phyloP scores from a whole-genome alignment of 2,888 invertebrate species.

The Hylaea fasciaria region DNA sequence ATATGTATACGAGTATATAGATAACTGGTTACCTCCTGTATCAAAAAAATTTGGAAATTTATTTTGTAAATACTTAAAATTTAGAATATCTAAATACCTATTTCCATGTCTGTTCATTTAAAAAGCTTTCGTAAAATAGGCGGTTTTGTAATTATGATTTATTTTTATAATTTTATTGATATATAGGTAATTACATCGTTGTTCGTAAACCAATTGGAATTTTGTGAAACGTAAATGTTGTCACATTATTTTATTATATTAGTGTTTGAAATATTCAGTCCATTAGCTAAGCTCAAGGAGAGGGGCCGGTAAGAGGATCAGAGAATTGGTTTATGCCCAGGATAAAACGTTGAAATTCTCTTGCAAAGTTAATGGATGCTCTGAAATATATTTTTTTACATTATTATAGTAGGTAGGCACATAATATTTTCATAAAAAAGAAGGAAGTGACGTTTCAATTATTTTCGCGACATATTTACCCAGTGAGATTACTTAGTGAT shows the following conservation, averaged over 20 bases:
- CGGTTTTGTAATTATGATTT: too few species aligned
- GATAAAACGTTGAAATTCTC: conserved; percentile 63
- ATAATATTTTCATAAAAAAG: conserved; percentile 15
- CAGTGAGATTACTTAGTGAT: too few species aligned
- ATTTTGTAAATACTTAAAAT: too few species aligned
- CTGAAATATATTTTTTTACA: conserved; percentile 35
- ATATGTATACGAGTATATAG: too few species aligned
- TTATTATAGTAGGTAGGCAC: conserved; percentile 11
- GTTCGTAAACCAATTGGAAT: not conserved
- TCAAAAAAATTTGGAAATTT: too few species aligned
- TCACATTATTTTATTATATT: conserved; percentile 5
- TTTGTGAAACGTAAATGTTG: conserved; percentile 5
- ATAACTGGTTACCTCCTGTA: too few species aligned
- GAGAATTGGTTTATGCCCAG: conserved; percentile 63
- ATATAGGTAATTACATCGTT: not conserved
- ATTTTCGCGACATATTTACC: conserved; percentile 11
- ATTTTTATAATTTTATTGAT: too few species aligned
- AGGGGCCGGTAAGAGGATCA: conserved; percentile 64
- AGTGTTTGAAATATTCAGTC: conserved; percentile 45
- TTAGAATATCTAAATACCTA: too few species aligned
- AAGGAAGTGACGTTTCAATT: conserved; percentile 5
- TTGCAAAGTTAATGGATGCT: conserved; percentile 56
- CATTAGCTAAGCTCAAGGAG: conserved; percentile 66
- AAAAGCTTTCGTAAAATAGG: too few species aligned
- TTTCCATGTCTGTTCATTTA: too few species aligned